Evolutionary conservation across 1,140 invertebrate genomes (phyloP).

Genomic region (Procambarus virginalis): DNA sequence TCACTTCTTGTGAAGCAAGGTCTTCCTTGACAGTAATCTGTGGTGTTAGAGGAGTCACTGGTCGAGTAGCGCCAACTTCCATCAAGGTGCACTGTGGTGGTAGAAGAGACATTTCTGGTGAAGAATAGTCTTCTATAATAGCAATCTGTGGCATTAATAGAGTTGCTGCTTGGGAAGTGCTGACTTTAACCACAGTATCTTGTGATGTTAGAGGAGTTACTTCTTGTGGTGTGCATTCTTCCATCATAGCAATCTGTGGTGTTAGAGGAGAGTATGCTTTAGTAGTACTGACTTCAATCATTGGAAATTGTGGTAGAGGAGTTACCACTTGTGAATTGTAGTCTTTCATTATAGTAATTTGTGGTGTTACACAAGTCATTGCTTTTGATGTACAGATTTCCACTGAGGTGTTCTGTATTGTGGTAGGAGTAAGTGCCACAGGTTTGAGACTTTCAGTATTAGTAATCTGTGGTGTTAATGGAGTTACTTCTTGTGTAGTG

Average conservation of each 20-base stretch:
- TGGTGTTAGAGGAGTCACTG: neutral
- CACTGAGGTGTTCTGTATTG: neutral
- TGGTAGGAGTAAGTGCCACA: neutral
- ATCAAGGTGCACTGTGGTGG: constrained; percentile 11
- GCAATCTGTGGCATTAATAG: neutral
- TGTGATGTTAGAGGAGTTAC: neutral
- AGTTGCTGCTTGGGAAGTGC: neutral
- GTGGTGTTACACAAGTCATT: too few relatives aligned
- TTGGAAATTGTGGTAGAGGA: too few relatives aligned
- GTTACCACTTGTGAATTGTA: too few relatives aligned
- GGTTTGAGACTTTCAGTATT: too few relatives aligned
- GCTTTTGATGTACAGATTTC: neutral
- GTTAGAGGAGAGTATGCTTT: neutral
- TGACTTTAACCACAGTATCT: neutral
- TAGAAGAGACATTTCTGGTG: neutral
- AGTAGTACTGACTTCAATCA: too few relatives aligned
- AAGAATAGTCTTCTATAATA: neutral
- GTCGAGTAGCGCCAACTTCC: neutral
- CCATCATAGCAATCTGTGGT: neutral
- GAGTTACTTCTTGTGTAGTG: neutral
- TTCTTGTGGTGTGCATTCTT: neutral
- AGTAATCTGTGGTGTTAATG: too few relatives aligned
- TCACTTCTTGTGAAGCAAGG: neutral
- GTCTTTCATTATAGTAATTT: too few relatives aligned
- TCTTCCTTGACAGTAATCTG: too few relatives aligned